Percentiles rank a stretch among this genome's conserved stretches.
Evolutionary conservation across 2,888 invertebrate species (phyloP).

Genomic region (Pachliopta kotzebuea): DNA sequence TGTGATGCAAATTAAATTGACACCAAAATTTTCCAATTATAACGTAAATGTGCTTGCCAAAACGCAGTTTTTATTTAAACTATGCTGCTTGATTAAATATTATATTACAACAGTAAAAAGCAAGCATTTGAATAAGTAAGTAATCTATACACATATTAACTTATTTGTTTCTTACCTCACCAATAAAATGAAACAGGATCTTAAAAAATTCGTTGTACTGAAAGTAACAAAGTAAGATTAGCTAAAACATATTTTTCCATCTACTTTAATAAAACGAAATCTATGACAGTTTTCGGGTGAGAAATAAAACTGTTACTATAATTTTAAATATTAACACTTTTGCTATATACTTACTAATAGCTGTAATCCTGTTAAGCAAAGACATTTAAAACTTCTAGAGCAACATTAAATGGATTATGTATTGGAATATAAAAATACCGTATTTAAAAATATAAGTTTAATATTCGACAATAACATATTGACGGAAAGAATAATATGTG

Average conservation of each 20-base stretch:
- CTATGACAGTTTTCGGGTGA: no score
- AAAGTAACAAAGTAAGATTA: not conserved
- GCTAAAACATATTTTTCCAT: not conserved
- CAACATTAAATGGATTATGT: no score
- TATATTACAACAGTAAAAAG: not conserved
- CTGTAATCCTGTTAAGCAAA: no score
- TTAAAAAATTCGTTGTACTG: not conserved
- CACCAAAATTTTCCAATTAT: no score
- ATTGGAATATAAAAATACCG: not conserved
- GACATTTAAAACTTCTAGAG: no score
- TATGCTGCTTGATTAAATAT: not conserved
- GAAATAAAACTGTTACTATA: not conserved
- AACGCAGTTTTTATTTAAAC: not conserved
- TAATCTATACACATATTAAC: not conserved
- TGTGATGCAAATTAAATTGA: no score
- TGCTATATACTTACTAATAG: no score
- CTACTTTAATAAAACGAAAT: no score
- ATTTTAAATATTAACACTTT: no score
- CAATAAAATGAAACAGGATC: not conserved
- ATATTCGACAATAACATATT: slow-evolving; percentile 5
- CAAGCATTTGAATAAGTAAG: not conserved
- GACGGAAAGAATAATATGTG: slow-evolving; percentile 21
- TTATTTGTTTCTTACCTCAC: not conserved
- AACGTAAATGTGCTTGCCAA: no score
- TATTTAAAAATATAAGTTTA: not conserved